Conservation (phyloP, 2,113 vertebrate genomes). For the Podarcis muralis region DNA sequence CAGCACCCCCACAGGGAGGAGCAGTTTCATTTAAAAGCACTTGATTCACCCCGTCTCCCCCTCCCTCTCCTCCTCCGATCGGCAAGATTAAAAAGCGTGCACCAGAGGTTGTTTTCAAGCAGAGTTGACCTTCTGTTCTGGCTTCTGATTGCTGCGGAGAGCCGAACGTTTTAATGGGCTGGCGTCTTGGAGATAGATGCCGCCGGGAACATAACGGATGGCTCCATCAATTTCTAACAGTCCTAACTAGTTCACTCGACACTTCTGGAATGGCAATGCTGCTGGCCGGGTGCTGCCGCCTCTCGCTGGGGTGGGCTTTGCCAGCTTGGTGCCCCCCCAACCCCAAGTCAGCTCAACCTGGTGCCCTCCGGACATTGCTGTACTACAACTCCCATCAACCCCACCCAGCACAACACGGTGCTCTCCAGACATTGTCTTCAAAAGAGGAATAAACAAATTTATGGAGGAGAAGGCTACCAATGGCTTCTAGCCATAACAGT, state of each 20-base stretch:
- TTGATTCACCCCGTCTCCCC: not conserved
- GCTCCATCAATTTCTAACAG: not conserved
- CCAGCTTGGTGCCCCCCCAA: no score
- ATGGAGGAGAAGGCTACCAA: no score
- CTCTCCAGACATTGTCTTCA: no score
- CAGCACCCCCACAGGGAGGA: not conserved
- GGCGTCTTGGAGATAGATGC: slow-evolving; percentile 5
- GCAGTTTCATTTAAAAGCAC: not conserved
- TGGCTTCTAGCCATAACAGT: no score
- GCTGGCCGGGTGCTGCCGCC: not conserved
- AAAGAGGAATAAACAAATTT: no score
- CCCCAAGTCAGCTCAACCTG: no score
- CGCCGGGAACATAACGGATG: not conserved
- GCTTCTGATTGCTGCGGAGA: not conserved
- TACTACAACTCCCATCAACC: no score
- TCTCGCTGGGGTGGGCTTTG: not conserved
- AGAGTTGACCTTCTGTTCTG: slow-evolving; percentile 13
- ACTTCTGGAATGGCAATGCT: not conserved
- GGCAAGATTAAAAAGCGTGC: slow-evolving; percentile 5
- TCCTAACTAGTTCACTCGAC: not conserved
- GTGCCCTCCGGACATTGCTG: no score
- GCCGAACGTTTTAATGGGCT: not conserved
- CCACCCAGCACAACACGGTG: no score
- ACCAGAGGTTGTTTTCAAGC: not conserved
- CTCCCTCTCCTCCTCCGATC: not conserved